phyloP scores from a whole-genome alignment of 2,888 invertebrate genomes.

The Scaeva pyrastri region DNA sequence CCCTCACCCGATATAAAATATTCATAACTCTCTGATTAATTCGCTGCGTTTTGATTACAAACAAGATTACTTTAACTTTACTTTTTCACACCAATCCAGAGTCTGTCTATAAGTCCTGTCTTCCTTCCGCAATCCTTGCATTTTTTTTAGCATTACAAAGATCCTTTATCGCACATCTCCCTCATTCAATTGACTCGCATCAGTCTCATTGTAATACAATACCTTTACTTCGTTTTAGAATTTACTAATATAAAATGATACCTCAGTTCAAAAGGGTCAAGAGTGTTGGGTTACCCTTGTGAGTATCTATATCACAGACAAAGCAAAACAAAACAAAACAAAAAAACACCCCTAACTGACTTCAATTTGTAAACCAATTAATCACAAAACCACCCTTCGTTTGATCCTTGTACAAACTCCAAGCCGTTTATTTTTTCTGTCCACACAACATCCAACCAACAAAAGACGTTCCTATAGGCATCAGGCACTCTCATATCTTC shows the following conservation, averaged over 20 bases:
- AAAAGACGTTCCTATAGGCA: too few relatives aligned
- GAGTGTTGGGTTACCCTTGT: background rate
- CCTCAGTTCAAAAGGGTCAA: slow-evolving; percentile 39
- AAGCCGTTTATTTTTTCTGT: background rate
- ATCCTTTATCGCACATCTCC: background rate
- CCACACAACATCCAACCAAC: slow-evolving; percentile 21
- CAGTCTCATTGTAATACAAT: slow-evolving; percentile 20
- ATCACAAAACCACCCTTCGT: slow-evolving; percentile 56
- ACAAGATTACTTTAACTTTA: background rate
- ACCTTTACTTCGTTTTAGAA: background rate
- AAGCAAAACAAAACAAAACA: background rate
- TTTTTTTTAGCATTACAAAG: background rate
- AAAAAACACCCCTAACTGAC: slow-evolving; percentile 13
- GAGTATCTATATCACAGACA: background rate
- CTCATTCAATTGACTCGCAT: background rate
- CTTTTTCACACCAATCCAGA: background rate
- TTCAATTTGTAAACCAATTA: slow-evolving; percentile 69
- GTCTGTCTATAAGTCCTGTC: background rate
- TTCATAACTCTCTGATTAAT: background rate
- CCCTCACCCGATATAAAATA: too few relatives aligned
- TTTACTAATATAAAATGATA: background rate
- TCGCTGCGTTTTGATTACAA: background rate
- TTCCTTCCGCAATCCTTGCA: background rate
- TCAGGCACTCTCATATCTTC: background rate
- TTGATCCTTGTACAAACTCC: slow-evolving; percentile 19